Percentiles rank a stretch among this genome's conserved stretches.
Evolutionary conservation across 1,140 invertebrate genomes (phyloP).

Genomic region (Drosophila micromelanica): DNA sequence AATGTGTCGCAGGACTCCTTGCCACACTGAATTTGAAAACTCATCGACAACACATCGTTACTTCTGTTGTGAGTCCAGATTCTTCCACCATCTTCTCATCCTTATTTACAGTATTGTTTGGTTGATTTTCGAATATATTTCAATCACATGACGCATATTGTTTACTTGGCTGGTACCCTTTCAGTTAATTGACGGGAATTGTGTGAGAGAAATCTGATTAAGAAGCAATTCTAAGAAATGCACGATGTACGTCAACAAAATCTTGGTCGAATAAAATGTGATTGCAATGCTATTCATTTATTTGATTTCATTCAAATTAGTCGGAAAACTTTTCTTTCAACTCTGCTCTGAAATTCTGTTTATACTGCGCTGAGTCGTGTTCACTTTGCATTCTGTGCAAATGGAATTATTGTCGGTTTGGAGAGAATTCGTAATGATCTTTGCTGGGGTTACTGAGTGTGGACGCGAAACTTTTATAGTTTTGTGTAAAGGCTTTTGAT

Average conservation of each 20-base stretch:
- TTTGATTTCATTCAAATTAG: neutral
- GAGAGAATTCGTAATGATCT: no score
- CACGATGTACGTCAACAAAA: neutral
- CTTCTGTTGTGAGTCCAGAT: neutral
- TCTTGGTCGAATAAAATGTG: no score
- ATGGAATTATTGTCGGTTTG: no score
- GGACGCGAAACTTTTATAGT: no score
- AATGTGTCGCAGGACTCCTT: neutral
- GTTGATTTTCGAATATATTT: neutral
- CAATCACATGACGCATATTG: neutral
- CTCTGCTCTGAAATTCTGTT: no score
- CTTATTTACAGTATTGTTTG: neutral
- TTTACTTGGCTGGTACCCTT: neutral
- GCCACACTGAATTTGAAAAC: no score
- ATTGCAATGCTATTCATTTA: neutral
- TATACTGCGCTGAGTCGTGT: no score
- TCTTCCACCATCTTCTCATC: slow-evolving; percentile 9
- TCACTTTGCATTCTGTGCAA: no score
- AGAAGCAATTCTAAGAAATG: neutral
- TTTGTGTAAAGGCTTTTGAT: no score
- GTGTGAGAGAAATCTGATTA: neutral
- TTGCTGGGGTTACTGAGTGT: no score
- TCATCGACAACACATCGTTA: slow-evolving; percentile 10
- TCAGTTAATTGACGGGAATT: no score
- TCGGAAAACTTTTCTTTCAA: no score